phyloP scores from a whole-genome alignment of 2,888 invertebrate genomes.

The Drosophila quinaria region DNA sequence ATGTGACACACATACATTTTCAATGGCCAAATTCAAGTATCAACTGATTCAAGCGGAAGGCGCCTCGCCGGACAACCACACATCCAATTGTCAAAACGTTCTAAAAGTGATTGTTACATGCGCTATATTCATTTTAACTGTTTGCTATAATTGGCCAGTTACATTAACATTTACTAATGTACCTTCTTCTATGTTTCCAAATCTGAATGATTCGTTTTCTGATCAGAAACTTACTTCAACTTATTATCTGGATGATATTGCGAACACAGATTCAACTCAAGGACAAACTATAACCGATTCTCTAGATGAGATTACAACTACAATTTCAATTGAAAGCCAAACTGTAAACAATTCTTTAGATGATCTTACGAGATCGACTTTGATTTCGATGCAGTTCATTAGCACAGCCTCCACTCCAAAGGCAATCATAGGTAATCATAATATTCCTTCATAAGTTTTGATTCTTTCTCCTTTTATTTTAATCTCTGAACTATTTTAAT shows the following conservation, averaged over 20 bases:
- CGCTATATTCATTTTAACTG: conserved; percentile 29
- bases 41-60: conserved; percentile 44
- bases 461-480: not conserved
- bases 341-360: not conserved
- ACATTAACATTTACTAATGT: not conserved
- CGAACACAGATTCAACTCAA: not conserved
- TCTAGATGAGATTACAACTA: not conserved
- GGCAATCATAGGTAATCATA: conserved; percentile 22
- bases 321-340: not conserved
- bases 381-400: not conserved
- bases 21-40: conserved; percentile 55
- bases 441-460: not conserved
- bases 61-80: not conserved
- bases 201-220: not conserved
- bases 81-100: conserved; percentile 9
- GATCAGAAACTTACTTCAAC: not conserved
- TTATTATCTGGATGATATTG: not conserved
- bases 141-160: conserved; percentile 30
- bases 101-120: conserved; percentile 26
- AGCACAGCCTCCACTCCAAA: not conserved
- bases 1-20: not conserved
- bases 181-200: not conserved
- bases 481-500: not conserved
- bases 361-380: not conserved
- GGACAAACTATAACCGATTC: not conserved